Base-by-base conservation (phyloP, 1,140 invertebrate genomes). In the Tigriopus japonicus region DNA sequence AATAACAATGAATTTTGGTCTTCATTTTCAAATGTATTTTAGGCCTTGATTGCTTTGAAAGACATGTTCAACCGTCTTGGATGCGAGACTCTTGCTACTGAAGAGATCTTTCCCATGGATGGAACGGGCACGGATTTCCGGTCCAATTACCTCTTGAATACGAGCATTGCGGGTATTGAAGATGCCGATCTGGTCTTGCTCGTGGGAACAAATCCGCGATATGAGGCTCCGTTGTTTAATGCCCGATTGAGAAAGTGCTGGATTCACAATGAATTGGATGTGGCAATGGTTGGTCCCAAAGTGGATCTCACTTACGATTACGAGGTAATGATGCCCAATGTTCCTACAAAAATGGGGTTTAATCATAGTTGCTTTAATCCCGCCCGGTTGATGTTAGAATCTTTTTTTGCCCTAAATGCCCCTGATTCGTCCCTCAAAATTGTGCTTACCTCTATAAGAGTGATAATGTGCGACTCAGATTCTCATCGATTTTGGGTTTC, bases 161-260 rank as follows among this genome's bases (percentile, higher is more conserved):
- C 85, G 35, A 83, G 77, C 67, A 96, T 98, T 65, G 78, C 80
- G 41, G 84, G 82, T 41, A 75, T 95, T 21, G 94, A 98, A 75
- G 83, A 96, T 66, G 85, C 92, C 13, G 96, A 99, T 75, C 78
- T 89, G 23, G 77, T 98, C 24, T 71, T 99, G 2, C 73, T 99
- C 1, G 82, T 99, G 66, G 96, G 95, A 63, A 94, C 91, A 5
- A 99, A 99, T 78, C 89, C 93, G 0, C 79, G 96, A 60, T 94
- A 87, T 70, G 95, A 99, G 76, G 94, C 96, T n/a, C 92, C 96
- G 7, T 72, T 98, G 7, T 76, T 98, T 14, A 99, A 99, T 75
- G 85, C 94, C 0, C 80, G 95, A 65, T 82, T 98, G 62, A 81
- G 95, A 40, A 98, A 98, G 75, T 81, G 83, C 53, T 96, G 84